Conservation (phyloP, 1,140 invertebrate species). For the Eriosoma lanigerum region DNA sequence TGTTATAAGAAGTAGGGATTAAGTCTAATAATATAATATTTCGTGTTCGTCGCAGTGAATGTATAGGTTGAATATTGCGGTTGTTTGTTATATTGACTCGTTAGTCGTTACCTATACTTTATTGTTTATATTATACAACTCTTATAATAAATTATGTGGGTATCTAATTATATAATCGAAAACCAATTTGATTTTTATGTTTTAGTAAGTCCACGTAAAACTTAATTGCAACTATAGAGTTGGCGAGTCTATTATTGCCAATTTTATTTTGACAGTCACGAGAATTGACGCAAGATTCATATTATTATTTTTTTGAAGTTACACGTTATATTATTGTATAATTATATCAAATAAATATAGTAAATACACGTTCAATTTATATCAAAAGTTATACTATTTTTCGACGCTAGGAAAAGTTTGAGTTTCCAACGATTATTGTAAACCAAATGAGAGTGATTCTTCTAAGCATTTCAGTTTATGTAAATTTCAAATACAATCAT, state of each 20-base stretch:
- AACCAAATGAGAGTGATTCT: no score
- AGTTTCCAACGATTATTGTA: no score
- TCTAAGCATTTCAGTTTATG: no score
- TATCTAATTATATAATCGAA: constrained; percentile 1
- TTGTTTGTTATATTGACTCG: no score
- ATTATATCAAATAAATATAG: no score
- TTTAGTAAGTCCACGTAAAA: neutral
- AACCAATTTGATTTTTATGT: neutral
- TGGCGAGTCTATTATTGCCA: neutral
- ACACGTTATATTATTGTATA: no score
- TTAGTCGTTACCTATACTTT: neutral
- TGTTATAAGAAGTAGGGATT: no score
- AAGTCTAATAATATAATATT: neutral
- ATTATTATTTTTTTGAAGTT: no score
- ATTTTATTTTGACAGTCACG: neutral
- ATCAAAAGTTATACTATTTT: no score
- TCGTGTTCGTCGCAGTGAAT: neutral
- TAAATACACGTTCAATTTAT: no score
- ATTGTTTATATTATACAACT: constrained; percentile 22
- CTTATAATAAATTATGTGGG: neutral
- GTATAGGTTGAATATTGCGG: neutral
- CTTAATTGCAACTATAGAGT: neutral
- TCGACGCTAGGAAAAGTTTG: no score
- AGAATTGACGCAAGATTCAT: constrained; percentile 1
- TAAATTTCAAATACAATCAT: no score